phyloP scores from a whole-genome alignment of 2,888 invertebrate genomes.

The Masnerella sp. region DNA sequence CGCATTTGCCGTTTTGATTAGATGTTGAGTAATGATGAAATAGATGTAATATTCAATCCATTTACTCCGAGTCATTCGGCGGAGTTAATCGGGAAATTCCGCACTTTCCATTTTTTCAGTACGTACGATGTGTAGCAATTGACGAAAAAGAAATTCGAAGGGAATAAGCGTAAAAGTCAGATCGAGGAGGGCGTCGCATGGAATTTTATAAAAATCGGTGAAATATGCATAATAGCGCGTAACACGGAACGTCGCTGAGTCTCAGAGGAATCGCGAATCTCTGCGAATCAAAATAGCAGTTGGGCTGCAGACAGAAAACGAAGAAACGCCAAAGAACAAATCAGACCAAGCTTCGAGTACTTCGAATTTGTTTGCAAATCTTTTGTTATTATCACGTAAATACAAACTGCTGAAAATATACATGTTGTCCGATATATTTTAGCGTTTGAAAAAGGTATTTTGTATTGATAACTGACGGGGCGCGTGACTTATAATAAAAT shows the following conservation, averaged over 20 bases:
- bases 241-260: conserved; percentile 66
- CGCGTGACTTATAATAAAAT: too few relatives aligned
- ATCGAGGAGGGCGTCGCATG: conserved; percentile 58
- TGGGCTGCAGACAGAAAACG: conserved; percentile 47
- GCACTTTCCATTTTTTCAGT: conserved; percentile 25
- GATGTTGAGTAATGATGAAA: too few relatives aligned
- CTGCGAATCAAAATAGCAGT: conserved; percentile 56
- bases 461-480: too few relatives aligned
- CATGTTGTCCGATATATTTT: too few relatives aligned
- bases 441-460: too few relatives aligned
- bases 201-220: conserved; percentile 74
- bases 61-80: conserved; percentile 44
- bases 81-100: conserved; percentile 66
- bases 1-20: too few relatives aligned
- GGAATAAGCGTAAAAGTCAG: conserved; percentile 19
- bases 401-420: too few relatives aligned
- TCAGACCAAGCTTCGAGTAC: conserved; percentile 66
- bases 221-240: conserved; percentile 72
- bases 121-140: conserved; percentile 32
- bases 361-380: too few relatives aligned
- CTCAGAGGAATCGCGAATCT: conserved; percentile 68
- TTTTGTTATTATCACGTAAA: too few relatives aligned
- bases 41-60: conserved; percentile 32
- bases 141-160: conserved; percentile 30
- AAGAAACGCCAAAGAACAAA: conserved; percentile 57